A percentile compares a stretch with the other conserved stretches of the same genome.
phyloP scores from a whole-genome alignment of 2,888 invertebrate species.

The Pyrrhia umbra region DNA sequence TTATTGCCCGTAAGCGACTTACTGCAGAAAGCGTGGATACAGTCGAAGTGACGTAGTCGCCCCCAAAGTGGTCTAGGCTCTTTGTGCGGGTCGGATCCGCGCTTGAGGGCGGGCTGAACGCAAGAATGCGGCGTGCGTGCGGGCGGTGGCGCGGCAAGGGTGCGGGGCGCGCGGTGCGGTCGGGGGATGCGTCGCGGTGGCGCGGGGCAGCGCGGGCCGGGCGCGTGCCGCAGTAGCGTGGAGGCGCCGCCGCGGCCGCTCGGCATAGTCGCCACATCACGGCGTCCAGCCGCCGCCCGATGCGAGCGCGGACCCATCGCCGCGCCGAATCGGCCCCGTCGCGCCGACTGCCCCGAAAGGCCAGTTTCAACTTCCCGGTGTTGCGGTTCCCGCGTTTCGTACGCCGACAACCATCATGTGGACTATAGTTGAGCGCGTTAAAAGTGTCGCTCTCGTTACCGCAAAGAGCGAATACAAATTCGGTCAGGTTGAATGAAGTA shows the following conservation, averaged over 20 bases:
- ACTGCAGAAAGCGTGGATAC: conserved; percentile 67
- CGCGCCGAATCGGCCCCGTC: conserved; percentile 73
- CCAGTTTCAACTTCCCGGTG: conserved; percentile 64
- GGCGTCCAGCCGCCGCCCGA: conserved; percentile 71
- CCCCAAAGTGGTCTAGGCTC: conserved; percentile 68
- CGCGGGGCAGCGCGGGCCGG: conserved; percentile 77
- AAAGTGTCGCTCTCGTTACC: conserved; percentile 59
- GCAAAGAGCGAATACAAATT: conserved; percentile 64
- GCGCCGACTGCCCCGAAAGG: conserved; percentile 66
- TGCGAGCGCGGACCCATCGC: conserved; percentile 74
- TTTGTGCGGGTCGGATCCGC: conserved; percentile 78
- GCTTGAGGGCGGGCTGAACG: conserved; percentile 76
- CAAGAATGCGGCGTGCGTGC: conserved; percentile 89
- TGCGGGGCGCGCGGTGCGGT: conserved; percentile 72
- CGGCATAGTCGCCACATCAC: conserved; percentile 75
- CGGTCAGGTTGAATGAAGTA: conserved; percentile 64
- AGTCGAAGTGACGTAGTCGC: conserved; percentile 66
- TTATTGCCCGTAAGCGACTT: conserved; percentile 43
- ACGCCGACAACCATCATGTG: conserved; percentile 69
- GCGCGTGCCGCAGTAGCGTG: conserved; percentile 89
- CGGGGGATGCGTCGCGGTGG: conserved; percentile 79
- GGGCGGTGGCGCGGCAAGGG: conserved; percentile 76
- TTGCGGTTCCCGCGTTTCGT: conserved; percentile 78
- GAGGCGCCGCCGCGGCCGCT: conserved; percentile 87
- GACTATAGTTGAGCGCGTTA: conserved; percentile 58